phyloP scores from a whole-genome alignment of 2,113 vertebrate species.

The Pithys albifrons region DNA sequence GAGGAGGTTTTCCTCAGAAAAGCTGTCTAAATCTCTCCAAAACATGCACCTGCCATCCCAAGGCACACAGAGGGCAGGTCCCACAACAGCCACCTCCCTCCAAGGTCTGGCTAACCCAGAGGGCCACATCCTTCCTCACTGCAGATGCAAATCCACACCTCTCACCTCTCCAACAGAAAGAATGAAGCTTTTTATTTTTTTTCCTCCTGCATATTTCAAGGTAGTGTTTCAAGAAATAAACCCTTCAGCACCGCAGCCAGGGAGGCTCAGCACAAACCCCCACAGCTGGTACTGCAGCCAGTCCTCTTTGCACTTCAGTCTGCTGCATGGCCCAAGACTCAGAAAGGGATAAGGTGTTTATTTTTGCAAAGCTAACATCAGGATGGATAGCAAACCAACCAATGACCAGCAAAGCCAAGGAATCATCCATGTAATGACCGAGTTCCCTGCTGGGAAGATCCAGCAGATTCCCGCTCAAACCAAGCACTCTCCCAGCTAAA shows the following conservation, averaged over 20 bases:
- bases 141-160: not conserved
- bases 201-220: conserved; percentile 26
- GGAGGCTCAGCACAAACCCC: not conserved
- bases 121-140: not conserved
- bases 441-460: not conserved
- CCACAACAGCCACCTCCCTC: not conserved
- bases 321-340: not conserved
- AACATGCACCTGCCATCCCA: not conserved
- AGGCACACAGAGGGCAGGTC: fast-evolving
- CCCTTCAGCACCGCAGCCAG: not conserved
- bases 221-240: conserved; percentile 36
- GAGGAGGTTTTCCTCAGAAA: not conserved
- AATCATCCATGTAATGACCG: not conserved
- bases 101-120: not conserved
- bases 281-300: not conserved
- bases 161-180: not conserved
- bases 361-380: not conserved
- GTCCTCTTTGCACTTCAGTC: not conserved
- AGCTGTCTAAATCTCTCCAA: not conserved
- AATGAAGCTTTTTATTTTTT: conserved; percentile 25
- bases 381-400: not conserved
- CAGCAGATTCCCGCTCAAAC: not conserved
- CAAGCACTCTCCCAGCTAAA: not conserved
- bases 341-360: not conserved
- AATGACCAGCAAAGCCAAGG: not conserved